Base-by-base conservation (phyloP, 2,888 invertebrate species). In the Elegia similella region DNA sequence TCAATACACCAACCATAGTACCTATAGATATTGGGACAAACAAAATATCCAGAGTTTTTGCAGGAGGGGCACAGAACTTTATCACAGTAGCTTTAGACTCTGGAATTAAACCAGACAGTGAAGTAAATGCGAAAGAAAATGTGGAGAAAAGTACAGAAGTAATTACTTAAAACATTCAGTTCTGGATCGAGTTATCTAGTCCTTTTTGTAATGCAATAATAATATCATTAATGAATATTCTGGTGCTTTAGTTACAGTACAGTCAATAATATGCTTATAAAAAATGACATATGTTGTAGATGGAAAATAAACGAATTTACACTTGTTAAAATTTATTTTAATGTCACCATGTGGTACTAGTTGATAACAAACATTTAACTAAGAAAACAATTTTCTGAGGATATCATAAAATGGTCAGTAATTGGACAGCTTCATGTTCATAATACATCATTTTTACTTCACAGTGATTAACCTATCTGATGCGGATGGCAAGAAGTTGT, bases 61-160 rank as follows among this genome's bases (percentile, higher is more conserved):
- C 86, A 59, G 92, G 92, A 12, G 83, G 89, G 43, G 91, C 90
- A 44, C 89, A 89, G 59, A 92, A 92, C 63, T 92, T 92, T 55
- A 70, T 86, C 2, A 73, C 69, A 58, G 75, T 80, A 62, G 67
- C 69, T 38, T 56, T 59, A 44, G 56, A 59, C 10, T 34, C 48
- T 10, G 43, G 56, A 30, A 52, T 13, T 16, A 29, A 52, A 52
- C 52, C 17, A 30, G 43, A 56, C 13, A 52, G 55, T 58, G 50
- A 30, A 16, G 16, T 16, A 29, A 3, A 12, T 46, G 12, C 10
- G 23, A 23, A 44, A 23, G 8, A 17, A 16, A 12, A 8, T 44
- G 38, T n/a, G 5, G 12, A 38, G n/a, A 38, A 38, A 38, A 38
- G 38, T 12, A 38, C 38, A 38, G 12, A 38, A 6, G 10, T 10